Evolutionary conservation across 1,140 invertebrate species (phyloP), one percentile per base, ranked within the genome.

Genomic region (Trypoxylus dichotomus): DNA sequence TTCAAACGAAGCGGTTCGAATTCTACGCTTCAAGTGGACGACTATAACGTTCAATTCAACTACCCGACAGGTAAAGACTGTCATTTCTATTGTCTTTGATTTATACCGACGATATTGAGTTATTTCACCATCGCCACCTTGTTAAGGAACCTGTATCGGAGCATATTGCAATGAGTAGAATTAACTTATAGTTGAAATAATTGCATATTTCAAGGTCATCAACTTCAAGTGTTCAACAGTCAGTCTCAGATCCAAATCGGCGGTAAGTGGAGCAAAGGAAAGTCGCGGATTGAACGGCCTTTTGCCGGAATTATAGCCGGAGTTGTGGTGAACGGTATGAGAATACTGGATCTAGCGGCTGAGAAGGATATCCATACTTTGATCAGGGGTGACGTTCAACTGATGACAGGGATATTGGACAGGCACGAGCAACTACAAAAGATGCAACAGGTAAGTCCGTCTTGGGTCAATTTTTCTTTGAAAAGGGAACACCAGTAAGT

Each of bases 171-270:
- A 42, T 42, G 5, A 5, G 11, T 42, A 42, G 41, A 42, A 42
- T 42, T 42, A 42, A 11, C 5, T 42, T 42, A 42, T 5, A 42
- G 41, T 47, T 13, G 3, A 19, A 13, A 47, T 47, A 15, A 47
- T 47, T 47, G 11, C 43, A 11, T 79, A 21, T n/a, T 84, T 85
- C 7, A 83, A 96, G 96, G 95, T 76, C 91, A 93, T 82, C 96
- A 97, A 82, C 90, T 96, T 71, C 93, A 92, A 68, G 94, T 97
- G 24, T 98, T 98, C 88, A 98, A 98, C 87, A 93, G 93, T 82
- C 96, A 97, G 89, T 94, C 95, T 10, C 92, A 91, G 24, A 93
- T 98, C 74, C 93, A 95, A 83, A 91, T 98, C n/a, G 97, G 97
- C 19, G 96, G 96, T 6, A 93, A 93, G 80, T 92, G 92, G 88